phyloP scores from a whole-genome alignment of 2,888 invertebrate genomes.

The Emmelina monodactyla region DNA sequence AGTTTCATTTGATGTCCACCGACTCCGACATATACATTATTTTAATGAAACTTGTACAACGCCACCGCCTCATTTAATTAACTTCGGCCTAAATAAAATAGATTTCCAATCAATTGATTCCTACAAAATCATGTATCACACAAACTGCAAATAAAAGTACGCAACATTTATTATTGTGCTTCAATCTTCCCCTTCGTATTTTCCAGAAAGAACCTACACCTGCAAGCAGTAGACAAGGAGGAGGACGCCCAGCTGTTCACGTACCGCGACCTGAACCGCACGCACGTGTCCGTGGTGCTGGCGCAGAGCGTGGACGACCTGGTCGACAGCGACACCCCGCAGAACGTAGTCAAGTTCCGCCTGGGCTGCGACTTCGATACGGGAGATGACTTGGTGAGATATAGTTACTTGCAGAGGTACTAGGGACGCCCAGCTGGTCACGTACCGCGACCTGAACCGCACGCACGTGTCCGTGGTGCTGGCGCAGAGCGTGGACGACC shows the following conservation, averaged over 20 bases:
- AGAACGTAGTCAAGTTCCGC: constrained; percentile 83
- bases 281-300: constrained; percentile 78
- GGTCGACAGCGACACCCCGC: constrained; percentile 81
- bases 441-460: constrained; percentile 76
- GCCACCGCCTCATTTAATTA: no score
- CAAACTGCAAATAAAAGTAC: no score
- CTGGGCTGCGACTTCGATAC: constrained; percentile 77
- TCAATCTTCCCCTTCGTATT: constrained; percentile 4
- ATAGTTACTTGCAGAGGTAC: no score
- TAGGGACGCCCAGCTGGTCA: constrained; percentile 76
- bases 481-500: constrained; percentile 77
- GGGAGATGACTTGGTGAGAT: constrained; percentile 71
- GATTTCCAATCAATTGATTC: no score
- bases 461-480: constrained; percentile 80
- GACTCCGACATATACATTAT: no score
- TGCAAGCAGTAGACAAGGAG: constrained; percentile 75
- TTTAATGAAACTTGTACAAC: no score
- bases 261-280: constrained; percentile 77
- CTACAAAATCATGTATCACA: no score
- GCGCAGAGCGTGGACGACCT: constrained; percentile 80
- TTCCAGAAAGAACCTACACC: constrained; percentile 68
- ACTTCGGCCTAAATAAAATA: no score
- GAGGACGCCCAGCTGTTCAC: constrained; percentile 78
- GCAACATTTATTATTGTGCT: no score
- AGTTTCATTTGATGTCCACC: no score